Conservation (phyloP, 2,797 vertebrate species). For the Phyllotis vaccarum region DNA sequence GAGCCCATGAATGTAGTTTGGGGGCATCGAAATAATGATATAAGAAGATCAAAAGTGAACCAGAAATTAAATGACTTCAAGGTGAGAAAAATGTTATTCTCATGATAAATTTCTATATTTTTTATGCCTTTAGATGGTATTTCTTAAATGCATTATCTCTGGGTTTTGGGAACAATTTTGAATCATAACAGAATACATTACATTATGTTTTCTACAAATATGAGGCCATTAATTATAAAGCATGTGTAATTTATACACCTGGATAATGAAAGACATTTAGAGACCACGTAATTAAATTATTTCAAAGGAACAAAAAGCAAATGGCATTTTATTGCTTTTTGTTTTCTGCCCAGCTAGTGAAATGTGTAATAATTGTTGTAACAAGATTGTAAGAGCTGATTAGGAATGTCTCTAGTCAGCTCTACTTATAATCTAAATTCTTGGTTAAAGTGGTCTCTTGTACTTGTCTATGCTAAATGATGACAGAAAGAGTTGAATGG, state of each 20-base stretch:
- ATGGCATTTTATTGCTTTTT: constrained; percentile 32
- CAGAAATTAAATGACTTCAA: constrained; percentile 83
- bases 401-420: constrained; percentile 13
- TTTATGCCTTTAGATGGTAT: constrained; percentile 66
- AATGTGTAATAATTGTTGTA: constrained; percentile 20
- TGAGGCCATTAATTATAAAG: constrained; percentile 28
- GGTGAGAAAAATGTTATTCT: constrained; percentile 81
- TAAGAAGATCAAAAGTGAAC: constrained; percentile 83
- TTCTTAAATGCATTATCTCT: constrained; percentile 62
- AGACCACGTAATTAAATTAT: constrained; percentile 18
- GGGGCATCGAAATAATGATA: constrained; percentile 82
- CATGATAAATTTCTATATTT: constrained; percentile 67
- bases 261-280: constrained; percentile 11
- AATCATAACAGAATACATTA: constrained; percentile 37
- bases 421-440: not conserved
- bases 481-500: constrained; percentile 7
- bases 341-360: constrained; percentile 21
- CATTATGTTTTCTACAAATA: constrained; percentile 30
- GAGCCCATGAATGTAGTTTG: constrained; percentile 84
- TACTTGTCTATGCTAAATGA: not conserved
- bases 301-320: constrained; percentile 48
- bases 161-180: constrained; percentile 50
- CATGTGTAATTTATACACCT: constrained; percentile 4
- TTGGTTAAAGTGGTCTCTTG: not conserved
- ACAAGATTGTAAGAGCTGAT: not conserved